Evolutionary conservation across 2,888 invertebrate species (phyloP).

Genomic region (Aphrophora alni): DNA sequence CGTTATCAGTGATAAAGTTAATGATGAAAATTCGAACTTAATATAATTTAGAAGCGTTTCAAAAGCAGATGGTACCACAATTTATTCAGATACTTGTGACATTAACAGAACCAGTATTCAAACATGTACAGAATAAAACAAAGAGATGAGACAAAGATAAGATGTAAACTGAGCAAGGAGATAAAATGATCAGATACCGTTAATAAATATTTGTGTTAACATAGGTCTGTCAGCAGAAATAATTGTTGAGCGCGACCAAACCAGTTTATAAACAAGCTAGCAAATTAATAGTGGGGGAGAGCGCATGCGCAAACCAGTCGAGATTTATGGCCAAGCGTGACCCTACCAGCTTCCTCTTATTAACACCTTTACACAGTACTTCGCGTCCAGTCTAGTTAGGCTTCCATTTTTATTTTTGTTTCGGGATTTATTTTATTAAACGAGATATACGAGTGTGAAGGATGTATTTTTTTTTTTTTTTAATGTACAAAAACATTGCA

Average conservation of each 20-base stretch:
- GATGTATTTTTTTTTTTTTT: no score
- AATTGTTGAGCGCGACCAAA: not conserved
- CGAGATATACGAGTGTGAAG: no score
- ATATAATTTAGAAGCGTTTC: no score
- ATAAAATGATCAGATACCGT: slow-evolving; percentile 2
- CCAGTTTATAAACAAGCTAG: not conserved
- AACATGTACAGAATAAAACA: not conserved
- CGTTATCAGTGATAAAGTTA: no score
- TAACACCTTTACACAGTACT: not conserved
- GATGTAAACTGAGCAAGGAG: not conserved
- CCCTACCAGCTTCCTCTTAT: not conserved
- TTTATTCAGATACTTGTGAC: not conserved
- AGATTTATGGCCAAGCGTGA: not conserved
- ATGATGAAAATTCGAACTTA: no score
- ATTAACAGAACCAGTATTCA: no score
- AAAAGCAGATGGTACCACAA: not conserved
- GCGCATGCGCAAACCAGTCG: not conserved
- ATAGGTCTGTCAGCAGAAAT: slow-evolving; percentile 5
- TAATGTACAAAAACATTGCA: no score
- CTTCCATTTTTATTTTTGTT: no score
- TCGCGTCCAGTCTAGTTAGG: not conserved
- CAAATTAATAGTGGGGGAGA: not conserved
- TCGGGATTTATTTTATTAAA: no score
- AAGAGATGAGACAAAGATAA: not conserved
- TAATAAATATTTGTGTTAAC: slow-evolving; percentile 9